Evolutionary conservation across 2,888 invertebrate species (phyloP), one percentile per base, ranked within the genome.

Genomic region (Nomada flava): DNA sequence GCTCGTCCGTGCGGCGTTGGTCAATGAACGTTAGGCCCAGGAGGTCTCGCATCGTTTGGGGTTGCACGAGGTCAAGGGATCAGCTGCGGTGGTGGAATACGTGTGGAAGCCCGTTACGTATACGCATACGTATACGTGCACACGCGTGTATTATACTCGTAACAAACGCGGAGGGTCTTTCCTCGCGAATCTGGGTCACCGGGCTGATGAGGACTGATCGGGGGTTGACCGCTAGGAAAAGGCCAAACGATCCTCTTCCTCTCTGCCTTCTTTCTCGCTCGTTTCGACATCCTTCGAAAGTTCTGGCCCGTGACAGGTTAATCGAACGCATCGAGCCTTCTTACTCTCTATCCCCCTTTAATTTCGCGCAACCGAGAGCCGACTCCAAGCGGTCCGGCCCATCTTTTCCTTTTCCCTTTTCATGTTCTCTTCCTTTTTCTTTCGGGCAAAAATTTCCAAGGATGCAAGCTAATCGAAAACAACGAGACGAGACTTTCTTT

Each of bases 201-300:
- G 91, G 92, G 92, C 90, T 92, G 91, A 91, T 90, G 92, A 92
- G 90, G 91, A 90, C 91, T 86, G 91, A 91, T 89, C 91, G 91
- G 91, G 93, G 93, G 93, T 91, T 91, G 92, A 89, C 89, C 88
- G 88, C 78, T 89, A 89, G 87, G 89, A 91, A 90, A 90, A 90
- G 89, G 87, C 82, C 82, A 79, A 77, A 77, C 82, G 76, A 71
- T 79, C 74, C 79, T 82, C 79, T 78, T 69, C 81, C 84, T 74
- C 84, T 76, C 79, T 77, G 83, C 78, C 75, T 86, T 80, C 82
- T 88, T 85, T 86, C 87, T 84, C 86, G 83, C 90, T 53, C 89
- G 86, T 89, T 86, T 90, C 59, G 36, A 50, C 62, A 75, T 62
- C 47, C 42, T 50, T 53, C 47, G 26, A 55, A 67, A 47, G 47